Base-by-base conservation (phyloP, 2,888 invertebrate genomes). In the Drosophila fungiperda region DNA sequence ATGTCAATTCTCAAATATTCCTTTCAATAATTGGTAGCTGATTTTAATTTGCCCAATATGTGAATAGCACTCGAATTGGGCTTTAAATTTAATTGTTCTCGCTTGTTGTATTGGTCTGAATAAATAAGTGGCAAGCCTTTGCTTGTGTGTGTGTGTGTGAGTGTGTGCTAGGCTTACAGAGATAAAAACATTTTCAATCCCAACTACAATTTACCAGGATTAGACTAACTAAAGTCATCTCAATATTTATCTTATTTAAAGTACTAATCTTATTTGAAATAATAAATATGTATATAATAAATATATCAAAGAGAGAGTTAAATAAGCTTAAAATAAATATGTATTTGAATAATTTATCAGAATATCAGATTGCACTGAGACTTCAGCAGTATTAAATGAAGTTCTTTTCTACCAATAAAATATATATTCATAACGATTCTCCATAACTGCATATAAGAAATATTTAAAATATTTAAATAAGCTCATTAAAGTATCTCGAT, bases 41-140 rank as follows among this genome's bases (percentile, higher is more conserved):
- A 81, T 76, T 83, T 87, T 83, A 78, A 86, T 83, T 73, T 76
- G 68, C 40, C 62, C 76, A 82, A 78, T 82, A 76, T 70, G 65
- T 65, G 71, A 50, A 53, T 50, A 35, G 60, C 45, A 49, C 52
- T 71, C 63, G 58, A 67, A 66, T 38, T 54, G 65, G 76, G 29
- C 38, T 63, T 79, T 83, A 68, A 72, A 89, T 79, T 83, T 83
- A 81, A 84, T 78, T 87, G 79, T 68, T 57, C 70, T 65, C 54
- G 59, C 52, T 69, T 59, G 73, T 69, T 81, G 61, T 68, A 82
- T 71, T 76, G 73, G 78, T 73, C 76, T 74, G 68, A 76, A 89
- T 83, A 80, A 75, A 61, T 86, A 80, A 89, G 82, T 86, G 68
- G 58, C 65, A 20, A n/a, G n/a, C 55, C 8, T 11, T 8, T 17